Base-by-base conservation (phyloP, 2,113 vertebrate species). In the Strigops habroptila region DNA sequence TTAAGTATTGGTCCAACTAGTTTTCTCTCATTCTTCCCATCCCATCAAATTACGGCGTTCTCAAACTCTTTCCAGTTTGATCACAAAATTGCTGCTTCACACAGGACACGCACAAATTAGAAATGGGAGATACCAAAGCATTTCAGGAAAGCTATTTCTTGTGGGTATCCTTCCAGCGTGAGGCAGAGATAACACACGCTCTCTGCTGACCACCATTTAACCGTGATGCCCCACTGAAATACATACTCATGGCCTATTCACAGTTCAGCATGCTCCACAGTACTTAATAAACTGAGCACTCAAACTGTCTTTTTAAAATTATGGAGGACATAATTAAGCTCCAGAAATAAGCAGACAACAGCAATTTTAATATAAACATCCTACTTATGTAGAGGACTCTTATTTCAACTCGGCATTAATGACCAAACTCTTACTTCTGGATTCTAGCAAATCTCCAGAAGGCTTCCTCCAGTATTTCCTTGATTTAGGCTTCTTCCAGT, bases 271-370 rank as follows among this genome's bases (percentile, higher is more conserved):
- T 17, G 89, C 88, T 85, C 94, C 83, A 25, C 33, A 44, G 75
- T 8, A 30, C 86, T 91, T 95, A 43, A 90, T 73, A 90, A 91
- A 91, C 94, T 39, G 79, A 97, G 73, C 84, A 27, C 74, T 94
- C 87, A 51, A 48, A 74, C 49, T 2, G 3, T 6, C 85, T 86
- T 76, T 78, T 52, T 62, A 55, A 97, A 95, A 90, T 82, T 70
- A 91, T 27, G 10, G 92, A 82, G 94, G 69, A 79, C 28, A 2
- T 35, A 74, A 81, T 91, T 79, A 95, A 59, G 75, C 81, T 74
- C 70, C 88, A 96, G 55, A 90, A 91, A 71, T 15, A 80, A 93
- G 94, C 48, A 73, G 49, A 91, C 87, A 94, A 93, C 48, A 93
- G 60, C 80, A 17, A 84, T 96, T 95, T 93, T 60, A 90, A 94